Evolutionary conservation across 2,888 invertebrate species (phyloP).

Genomic region (Phyllotreta striolata): DNA sequence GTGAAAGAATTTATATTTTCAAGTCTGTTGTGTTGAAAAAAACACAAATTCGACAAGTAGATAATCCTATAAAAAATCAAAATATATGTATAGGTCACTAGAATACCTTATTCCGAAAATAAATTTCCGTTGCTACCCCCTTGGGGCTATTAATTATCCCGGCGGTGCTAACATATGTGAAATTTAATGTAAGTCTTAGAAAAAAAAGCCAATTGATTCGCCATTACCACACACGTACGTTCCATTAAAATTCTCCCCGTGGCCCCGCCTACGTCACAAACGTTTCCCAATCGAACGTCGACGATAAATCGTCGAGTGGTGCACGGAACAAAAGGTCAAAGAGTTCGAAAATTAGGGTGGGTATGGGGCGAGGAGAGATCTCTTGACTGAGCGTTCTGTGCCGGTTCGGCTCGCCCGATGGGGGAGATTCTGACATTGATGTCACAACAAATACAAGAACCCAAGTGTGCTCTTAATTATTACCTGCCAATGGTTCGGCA

Average conservation of each 20-base stretch:
- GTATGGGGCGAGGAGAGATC: background rate
- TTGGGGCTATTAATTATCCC: no score
- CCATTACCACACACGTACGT: background rate
- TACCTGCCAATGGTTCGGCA: constrained; percentile 56
- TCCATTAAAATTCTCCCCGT: constrained; percentile 4
- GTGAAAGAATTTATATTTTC: no score
- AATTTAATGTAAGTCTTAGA: no score
- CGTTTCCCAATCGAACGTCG: constrained; percentile 23
- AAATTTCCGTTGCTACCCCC: no score
- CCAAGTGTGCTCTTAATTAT: constrained; percentile 51
- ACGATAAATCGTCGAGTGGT: constrained; percentile 12
- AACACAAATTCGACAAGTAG: no score
- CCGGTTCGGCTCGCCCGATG: background rate
- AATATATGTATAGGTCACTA: no score
- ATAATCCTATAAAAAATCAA: no score
- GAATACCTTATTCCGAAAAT: no score
- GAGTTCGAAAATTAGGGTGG: constrained; percentile 22
- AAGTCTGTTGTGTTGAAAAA: no score
- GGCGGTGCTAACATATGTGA: no score
- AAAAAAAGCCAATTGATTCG: no score
- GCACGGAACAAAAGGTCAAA: constrained; percentile 16
- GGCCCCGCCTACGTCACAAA: constrained; percentile 23
- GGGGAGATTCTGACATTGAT: constrained; percentile 49
- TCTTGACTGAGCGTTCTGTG: constrained; percentile 12
- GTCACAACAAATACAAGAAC: constrained; percentile 57